A percentile compares a stretch with the other conserved stretches of the same genome.
Conservation (phyloP, 2,797 vertebrate genomes). For the Calcarius lapponicus region DNA sequence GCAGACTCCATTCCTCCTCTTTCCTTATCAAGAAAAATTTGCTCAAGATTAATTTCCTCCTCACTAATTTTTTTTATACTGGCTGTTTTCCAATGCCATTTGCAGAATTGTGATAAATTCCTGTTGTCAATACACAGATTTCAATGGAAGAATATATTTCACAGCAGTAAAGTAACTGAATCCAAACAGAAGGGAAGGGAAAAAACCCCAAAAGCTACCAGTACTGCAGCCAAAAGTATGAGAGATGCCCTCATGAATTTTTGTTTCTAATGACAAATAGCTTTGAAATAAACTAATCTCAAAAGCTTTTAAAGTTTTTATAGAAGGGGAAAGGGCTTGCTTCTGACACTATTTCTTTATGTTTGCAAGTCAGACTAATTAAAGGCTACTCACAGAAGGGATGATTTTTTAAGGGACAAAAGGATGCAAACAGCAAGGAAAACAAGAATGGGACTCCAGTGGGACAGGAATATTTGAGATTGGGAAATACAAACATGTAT, state of each 20-base stretch:
- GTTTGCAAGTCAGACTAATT: constrained; percentile 74
- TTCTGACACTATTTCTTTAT: constrained; percentile 38
- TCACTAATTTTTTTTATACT: constrained; percentile 57
- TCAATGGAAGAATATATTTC: constrained; percentile 36
- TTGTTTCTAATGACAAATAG: neutral
- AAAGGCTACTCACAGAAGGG: constrained; percentile 78
- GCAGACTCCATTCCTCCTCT: neutral
- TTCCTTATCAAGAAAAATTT: constrained; percentile 52
- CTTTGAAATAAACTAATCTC: neutral
- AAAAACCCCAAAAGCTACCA: neutral
- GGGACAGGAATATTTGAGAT: neutral
- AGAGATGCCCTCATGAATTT: neutral
- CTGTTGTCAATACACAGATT: neutral
- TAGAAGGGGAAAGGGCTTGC: neutral
- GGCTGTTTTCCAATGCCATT: constrained; percentile 62
- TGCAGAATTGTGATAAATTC: constrained; percentile 42
- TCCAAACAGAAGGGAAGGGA: neutral
- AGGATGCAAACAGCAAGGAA: constrained; percentile 50
- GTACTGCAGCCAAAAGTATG: neutral
- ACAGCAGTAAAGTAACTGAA: constrained; percentile 42
- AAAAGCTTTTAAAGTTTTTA: neutral
- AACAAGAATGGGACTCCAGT: constrained; percentile 62
- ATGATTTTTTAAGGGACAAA: constrained; percentile 73
- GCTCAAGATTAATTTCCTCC: constrained; percentile 58
- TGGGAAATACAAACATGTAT: neutral